Evolutionary conservation across 2,113 vertebrate species (phyloP), one percentile per base, ranked within the genome.

Genomic region (Phylloscopus trochiloides): DNA sequence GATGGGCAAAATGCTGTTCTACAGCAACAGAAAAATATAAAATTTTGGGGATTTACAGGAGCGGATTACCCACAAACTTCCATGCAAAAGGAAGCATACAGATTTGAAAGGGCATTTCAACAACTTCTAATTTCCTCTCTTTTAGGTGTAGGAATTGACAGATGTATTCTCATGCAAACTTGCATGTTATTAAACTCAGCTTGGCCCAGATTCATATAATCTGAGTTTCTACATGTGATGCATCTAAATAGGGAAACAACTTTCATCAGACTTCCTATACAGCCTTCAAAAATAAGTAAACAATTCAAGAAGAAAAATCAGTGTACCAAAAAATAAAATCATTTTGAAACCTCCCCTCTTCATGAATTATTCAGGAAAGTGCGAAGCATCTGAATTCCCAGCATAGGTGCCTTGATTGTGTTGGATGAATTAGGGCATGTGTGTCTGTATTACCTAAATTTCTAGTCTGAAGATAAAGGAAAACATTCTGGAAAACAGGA

Each of bases 61-160:
- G 6, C n/a, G 10, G 3, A 34, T 47, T 77, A 88, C 18, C 20
- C 63, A 83, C 36, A 91, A 89, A 86, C 17, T 51, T 86, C 10
- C 32, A 85, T 5, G 57, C 25, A 93, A 11, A 85, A 89, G 11
- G 24, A 95, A 81, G 26, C 11, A 81, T 36, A n/a, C 10, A 78
- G 36, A 85, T 87, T 55, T 67, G 65, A 97, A 73, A 75, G 17
- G 7, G 81, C 1, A 3, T 85, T 91, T 93, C 90, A 94, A 77
- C 65, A 76, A 72, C 57, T 93, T 93, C 50, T 58, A 57, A 97
- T 95, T 95, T 96, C 85, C 90, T 72, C 48, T 65, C 24, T 78
- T 82, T 79, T 57, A 93, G 28, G 17, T 78, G 45, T 62, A 68
- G 63, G 45, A 88, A 66, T 50, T 86, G 72, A 95, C n/a, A 92